Conservation (phyloP, 2,888 invertebrate species). For the Nineta flava region DNA sequence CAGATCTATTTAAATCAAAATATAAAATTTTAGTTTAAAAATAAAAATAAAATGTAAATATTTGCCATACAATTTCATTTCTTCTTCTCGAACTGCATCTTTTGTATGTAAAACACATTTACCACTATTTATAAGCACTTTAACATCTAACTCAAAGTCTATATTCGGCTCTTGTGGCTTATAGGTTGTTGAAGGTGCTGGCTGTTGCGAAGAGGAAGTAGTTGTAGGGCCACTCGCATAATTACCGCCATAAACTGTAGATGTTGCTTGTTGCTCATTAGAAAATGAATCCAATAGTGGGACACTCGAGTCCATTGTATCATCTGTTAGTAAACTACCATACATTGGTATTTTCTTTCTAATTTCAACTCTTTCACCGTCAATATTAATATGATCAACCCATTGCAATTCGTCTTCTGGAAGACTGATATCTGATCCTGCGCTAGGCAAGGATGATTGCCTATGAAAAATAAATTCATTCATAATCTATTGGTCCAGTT, state of each 20-base stretch:
- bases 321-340: constrained; percentile 19
- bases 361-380: constrained; percentile 46
- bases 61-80: constrained; percentile 43
- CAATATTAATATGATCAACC: constrained; percentile 45
- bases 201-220: constrained; percentile 5
- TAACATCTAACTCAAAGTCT: constrained; percentile 90
- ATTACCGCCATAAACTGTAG: constrained; percentile 11
- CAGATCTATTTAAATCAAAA: constrained; percentile 25
- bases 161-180: constrained; percentile 77
- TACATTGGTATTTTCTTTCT: constrained; percentile 33
- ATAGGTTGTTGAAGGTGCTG: constrained; percentile 25
- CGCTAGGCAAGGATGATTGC: constrained; percentile 66
- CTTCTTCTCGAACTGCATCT: constrained; percentile 52
- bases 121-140: constrained; percentile 90
- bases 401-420: constrained; percentile 40
- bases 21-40: not conserved
- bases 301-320: constrained; percentile 8
- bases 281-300: constrained; percentile 24
- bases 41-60: constrained; percentile 4
- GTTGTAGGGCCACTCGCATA: constrained; percentile 10
- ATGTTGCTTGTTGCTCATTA: constrained; percentile 23
- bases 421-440: constrained; percentile 48
- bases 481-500: no score
- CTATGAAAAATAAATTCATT: constrained; percentile 22
- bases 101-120: constrained; percentile 94